Base-by-base conservation (phyloP, 2,888 invertebrate genomes). In the Strigamia maritima region DNA sequence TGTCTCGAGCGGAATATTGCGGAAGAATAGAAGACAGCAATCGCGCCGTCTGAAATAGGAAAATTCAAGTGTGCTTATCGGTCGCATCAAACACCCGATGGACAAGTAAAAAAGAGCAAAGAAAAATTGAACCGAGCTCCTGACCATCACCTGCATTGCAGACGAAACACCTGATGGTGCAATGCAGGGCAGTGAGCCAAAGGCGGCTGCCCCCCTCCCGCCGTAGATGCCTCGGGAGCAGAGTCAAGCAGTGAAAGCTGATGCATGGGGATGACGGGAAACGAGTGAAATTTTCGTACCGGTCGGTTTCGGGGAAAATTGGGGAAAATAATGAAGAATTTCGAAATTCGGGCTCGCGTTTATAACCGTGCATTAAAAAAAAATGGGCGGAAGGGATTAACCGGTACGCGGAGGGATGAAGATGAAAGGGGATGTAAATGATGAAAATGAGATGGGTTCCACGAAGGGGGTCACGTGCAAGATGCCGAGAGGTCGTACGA, bases 81-180 rank as follows among this genome's bases (percentile, higher is more conserved):
- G 54, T 22, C 54, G 7, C 54, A 54, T 54, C 54, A 54, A 54
- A 54, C 54, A 54, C 54, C 54, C n/a, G n/a, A 54, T 54, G 22
- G 54, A 54, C 54, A 28, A 19, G 70, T 49, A 28, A 26, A 70
- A 70, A 70, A 70, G 28, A 8, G 19, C 54, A 54, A 19, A 22
- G 54, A 70, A 70, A 70, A 28, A 70, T 26, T 28, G 28, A 70
- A 70, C 2, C 70, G 14, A 70, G 70, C 12, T 70, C 26, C 26
- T 70, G 77, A 16, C 77, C 77, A 35, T 35, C 35, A 77, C 77
- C 77, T 77, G 77, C 77, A 77, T 44, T 77, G 77, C 77, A 49
- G 77, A 49, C 40, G 49, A 40, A 28, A 38, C 77, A 77, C 77
- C 77, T 77, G 77, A 49, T 40, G 49, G 77, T 77, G 77, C 77